A percentile compares a stretch with the other conserved stretches of the same genome.
These are phyloP conservation scores for Parnassius orleans DNA, from an alignment of 2,888 invertebrate genomes.

Conservation along the genomic window DNA sequence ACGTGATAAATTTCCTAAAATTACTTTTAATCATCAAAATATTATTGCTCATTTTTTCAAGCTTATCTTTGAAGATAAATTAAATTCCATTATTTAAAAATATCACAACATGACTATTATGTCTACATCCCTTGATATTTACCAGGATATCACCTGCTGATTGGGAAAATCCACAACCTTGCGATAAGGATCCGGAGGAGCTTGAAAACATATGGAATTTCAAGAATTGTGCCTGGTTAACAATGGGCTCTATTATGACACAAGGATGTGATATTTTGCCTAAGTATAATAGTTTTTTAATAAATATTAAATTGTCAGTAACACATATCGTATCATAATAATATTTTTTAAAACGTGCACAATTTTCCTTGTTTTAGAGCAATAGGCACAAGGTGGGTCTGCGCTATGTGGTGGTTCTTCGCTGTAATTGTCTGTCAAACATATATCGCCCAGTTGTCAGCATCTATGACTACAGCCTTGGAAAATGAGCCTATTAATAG, in stretches of 20 bases:
- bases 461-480: constrained; percentile 92
- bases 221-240: constrained; percentile 95
- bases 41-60: too few species aligned
- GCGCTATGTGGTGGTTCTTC: constrained; percentile 97
- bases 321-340: background rate
- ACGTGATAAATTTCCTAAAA: too few species aligned
- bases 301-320: background rate
- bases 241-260: constrained; percentile 94
- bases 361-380: constrained; percentile 80
- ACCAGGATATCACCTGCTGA: constrained; percentile 92
- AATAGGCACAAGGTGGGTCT: constrained; percentile 92
- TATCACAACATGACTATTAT: too few species aligned
- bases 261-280: constrained; percentile 96
- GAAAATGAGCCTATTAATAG: constrained; percentile 92
- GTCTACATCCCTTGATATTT: background rate
- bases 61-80: too few species aligned
- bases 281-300: constrained; percentile 79
- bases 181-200: constrained; percentile 90
- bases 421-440: constrained; percentile 95
- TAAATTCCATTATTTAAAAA: too few species aligned
- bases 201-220: constrained; percentile 94
- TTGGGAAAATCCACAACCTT: constrained; percentile 96
- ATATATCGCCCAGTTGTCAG: constrained; percentile 96
- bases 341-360: background rate
- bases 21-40: too few species aligned